Evolutionary conservation across 2,797 vertebrate species (phyloP).

Genomic region (Acrossocheilus fasciatus): DNA sequence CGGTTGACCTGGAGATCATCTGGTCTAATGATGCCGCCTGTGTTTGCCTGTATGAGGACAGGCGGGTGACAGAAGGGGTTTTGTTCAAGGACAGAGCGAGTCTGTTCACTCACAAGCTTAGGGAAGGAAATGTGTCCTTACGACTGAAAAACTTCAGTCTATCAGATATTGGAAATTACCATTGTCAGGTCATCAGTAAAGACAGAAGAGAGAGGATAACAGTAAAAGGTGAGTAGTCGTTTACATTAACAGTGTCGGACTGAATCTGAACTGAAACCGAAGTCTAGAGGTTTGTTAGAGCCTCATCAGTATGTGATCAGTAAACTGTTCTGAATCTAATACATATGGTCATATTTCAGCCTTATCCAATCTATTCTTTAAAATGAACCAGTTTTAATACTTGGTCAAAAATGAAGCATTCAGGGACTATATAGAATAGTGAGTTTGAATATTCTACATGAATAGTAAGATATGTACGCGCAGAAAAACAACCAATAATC

Average conservation of each 20-base stretch:
- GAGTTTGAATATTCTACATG: not conserved
- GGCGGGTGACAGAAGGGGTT: slow-evolving; percentile 5
- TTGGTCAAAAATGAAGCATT: not conserved
- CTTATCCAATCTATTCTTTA: not conserved
- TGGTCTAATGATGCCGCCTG: slow-evolving; percentile 42
- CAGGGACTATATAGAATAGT: not conserved
- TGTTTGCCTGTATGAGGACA: slow-evolving; percentile 36
- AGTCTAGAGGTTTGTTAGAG: not conserved
- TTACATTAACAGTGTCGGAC: not conserved
- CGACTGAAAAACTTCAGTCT: slow-evolving; percentile 7
- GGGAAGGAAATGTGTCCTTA: slow-evolving; percentile 54
- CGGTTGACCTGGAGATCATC: slow-evolving; percentile 37
- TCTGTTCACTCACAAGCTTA: slow-evolving; percentile 22
- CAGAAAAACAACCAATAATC: not conserved
- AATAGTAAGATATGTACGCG: not conserved
- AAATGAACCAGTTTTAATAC: no score
- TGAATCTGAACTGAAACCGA: not conserved
- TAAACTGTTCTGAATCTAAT: not conserved
- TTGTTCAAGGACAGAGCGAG: slow-evolving; percentile 39
- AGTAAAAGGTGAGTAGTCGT: not conserved
- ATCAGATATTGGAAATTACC: slow-evolving; percentile 29
- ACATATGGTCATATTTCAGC: not conserved
- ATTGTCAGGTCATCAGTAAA: slow-evolving; percentile 38
- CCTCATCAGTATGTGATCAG: not conserved
- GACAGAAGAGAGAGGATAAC: slow-evolving; percentile 13